These are phyloP conservation scores for Platichthys flesus DNA, from an alignment of 2,113 vertebrate genomes.

Conservation along the genomic window DNA sequence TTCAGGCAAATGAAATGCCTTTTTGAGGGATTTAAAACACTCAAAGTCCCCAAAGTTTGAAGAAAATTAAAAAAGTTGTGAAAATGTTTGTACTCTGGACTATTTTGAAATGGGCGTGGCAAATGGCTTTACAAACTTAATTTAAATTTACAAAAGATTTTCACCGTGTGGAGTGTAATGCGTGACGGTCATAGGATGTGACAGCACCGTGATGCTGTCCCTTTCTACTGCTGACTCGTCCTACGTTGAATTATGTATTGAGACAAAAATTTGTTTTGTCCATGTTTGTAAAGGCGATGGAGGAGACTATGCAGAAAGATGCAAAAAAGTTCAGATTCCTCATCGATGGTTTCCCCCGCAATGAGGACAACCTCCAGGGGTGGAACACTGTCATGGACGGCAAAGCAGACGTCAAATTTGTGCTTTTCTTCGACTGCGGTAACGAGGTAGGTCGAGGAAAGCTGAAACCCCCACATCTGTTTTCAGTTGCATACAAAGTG, in stretches of 20 bases:
- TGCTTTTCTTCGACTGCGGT: slow-evolving; percentile 97
- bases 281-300: slow-evolving; percentile 74
- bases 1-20: too few species aligned
- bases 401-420: slow-evolving; percentile 94
- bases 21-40: too few species aligned
- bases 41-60: too few species aligned
- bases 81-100: too few species aligned
- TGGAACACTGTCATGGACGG: slow-evolving; percentile 92
- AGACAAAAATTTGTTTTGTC: neutral
- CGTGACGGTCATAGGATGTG: too few species aligned
- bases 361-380: slow-evolving; percentile 96
- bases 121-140: too few species aligned
- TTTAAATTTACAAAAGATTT: too few species aligned
- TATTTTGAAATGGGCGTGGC: too few species aligned
- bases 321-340: slow-evolving; percentile 92
- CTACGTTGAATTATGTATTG: neutral
- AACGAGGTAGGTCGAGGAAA: slow-evolving; percentile 85
- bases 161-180: too few species aligned
- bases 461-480: neutral
- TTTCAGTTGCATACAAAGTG: neutral
- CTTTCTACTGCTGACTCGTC: too few species aligned
- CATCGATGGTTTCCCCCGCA: slow-evolving; percentile 98
- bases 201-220: too few species aligned
- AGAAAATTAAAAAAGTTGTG: too few species aligned
- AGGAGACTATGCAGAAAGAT: slow-evolving; percentile 89